Percentiles rank a stretch among this genome's conserved stretches.
These are phyloP conservation scores for Ctenomys sociabilis DNA, from an alignment of 2,113 vertebrate species.

Conservation along the genomic window DNA sequence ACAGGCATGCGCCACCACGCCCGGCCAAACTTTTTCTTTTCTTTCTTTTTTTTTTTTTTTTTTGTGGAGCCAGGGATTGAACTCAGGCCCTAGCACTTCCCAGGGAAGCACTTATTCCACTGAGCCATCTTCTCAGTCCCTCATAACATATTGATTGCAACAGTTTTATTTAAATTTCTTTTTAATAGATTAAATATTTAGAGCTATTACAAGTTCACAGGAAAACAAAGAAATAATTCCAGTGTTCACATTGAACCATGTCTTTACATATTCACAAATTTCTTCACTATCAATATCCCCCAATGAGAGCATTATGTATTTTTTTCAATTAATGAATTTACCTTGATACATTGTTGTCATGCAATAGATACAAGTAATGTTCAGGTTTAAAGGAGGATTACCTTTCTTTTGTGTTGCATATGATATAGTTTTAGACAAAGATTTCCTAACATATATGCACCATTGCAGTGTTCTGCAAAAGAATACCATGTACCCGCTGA, in stretches of 20 bases:
- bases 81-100: too few species aligned
- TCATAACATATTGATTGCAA: background rate
- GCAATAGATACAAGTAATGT: background rate
- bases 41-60: too few species aligned
- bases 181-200: background rate
- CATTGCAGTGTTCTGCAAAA: background rate
- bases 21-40: too few species aligned
- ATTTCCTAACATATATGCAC: background rate
- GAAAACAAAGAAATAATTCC: background rate
- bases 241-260: background rate
- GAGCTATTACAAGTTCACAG: background rate
- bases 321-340: background rate
- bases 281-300: background rate
- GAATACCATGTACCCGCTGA: too few species aligned
- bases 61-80: too few species aligned
- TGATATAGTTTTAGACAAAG: background rate
- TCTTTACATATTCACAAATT: background rate
- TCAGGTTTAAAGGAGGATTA: background rate
- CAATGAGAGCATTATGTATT: background rate
- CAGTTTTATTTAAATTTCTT: background rate
- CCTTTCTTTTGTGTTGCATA: background rate
- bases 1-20: too few species aligned
- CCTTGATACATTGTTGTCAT: background rate
- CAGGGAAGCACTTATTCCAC: too few species aligned
- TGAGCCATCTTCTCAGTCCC: too few species aligned